Evolutionary conservation across 2,113 vertebrate species (phyloP).

Genomic region (Panthera leo): DNA sequence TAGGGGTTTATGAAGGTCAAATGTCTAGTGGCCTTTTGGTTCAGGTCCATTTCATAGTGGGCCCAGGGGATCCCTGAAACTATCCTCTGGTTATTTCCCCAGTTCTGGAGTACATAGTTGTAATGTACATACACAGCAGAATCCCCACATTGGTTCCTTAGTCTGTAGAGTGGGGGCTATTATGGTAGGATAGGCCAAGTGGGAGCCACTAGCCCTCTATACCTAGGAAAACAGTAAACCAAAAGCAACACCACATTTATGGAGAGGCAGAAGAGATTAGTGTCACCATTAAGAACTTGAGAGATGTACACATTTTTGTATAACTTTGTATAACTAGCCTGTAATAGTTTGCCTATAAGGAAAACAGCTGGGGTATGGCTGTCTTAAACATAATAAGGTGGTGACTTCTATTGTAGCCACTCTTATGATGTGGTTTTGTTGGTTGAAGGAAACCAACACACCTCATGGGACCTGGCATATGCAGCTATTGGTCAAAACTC

Average conservation of each 20-base stretch:
- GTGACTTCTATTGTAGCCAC: not conserved
- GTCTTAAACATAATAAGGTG: not conserved
- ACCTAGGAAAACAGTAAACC: not conserved
- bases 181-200: not conserved
- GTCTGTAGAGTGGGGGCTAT: not conserved
- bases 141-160: not conserved
- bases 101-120: not conserved
- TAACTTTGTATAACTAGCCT: not conserved
- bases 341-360: not conserved
- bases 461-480: not conserved
- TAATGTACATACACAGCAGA: not conserved
- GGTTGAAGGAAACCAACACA: not conserved
- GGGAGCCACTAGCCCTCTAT: not conserved
- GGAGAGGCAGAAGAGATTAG: not conserved
- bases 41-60: not conserved
- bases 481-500: not conserved
- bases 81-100: not conserved
- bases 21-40: not conserved
- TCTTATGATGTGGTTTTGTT: not conserved
- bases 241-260: not conserved
- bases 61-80: not conserved
- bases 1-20: not conserved
- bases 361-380: not conserved
- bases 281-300: not conserved
- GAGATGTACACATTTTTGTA: not conserved